Conservation (phyloP, 2,113 vertebrate species). For the Drymodes brunneopygia region DNA sequence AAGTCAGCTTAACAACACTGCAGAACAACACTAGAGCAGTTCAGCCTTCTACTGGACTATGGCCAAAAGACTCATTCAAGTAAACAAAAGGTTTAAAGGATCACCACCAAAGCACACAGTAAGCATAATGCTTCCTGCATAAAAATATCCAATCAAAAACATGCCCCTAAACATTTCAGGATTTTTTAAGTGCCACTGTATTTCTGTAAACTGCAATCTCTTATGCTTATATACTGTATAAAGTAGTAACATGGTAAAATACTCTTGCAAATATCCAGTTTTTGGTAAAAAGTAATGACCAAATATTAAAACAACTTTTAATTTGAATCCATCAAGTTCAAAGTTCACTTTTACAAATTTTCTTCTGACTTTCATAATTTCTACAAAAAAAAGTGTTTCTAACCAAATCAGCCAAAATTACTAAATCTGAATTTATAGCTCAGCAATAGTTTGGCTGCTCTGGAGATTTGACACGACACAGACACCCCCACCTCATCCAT, state of each 20-base stretch:
- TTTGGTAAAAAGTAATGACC: not conserved
- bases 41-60: not conserved
- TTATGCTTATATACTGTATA: not conserved
- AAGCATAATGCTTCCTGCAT: not conserved
- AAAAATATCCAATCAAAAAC: not conserved
- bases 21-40: not conserved
- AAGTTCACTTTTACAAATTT: not conserved
- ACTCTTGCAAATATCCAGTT: not conserved
- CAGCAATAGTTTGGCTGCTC: not conserved
- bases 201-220: not conserved
- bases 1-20: not conserved
- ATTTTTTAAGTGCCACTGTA: not conserved
- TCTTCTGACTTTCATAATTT: not conserved
- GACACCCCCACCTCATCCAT: not conserved
- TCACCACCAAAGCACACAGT: not conserved
- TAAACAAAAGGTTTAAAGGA: constrained; percentile 41
- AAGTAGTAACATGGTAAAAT: not conserved
- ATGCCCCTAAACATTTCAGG: not conserved
- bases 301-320: not conserved
- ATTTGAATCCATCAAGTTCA: not conserved
- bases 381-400: not conserved
- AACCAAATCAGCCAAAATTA: not conserved
- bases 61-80: constrained; percentile 1
- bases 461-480: not conserved
- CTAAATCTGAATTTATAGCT: not conserved